A percentile compares a stretch with the other conserved stretches of the same genome.
Evolutionary conservation across 2,888 invertebrate species (phyloP).

Genomic region (Tridacna gigas): DNA sequence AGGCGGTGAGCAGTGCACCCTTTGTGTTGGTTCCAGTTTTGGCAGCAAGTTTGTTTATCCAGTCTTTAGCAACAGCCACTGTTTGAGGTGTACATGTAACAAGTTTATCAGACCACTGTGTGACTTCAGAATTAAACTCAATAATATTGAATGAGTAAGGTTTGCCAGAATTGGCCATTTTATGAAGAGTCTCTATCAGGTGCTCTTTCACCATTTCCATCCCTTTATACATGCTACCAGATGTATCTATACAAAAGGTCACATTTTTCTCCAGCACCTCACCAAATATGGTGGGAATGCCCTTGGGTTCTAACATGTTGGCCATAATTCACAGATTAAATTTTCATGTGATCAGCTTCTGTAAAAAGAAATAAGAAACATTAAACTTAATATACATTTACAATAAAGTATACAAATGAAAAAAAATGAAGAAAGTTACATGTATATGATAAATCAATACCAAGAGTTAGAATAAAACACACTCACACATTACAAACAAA

Average conservation of each 20-base stretch:
- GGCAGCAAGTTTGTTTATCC: constrained; percentile 81
- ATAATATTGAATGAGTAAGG: constrained; percentile 82
- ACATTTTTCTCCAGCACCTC: constrained; percentile 81
- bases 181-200: constrained; percentile 78
- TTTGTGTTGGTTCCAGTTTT: constrained; percentile 84
- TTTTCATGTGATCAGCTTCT: no score
- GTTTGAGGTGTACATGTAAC: constrained; percentile 83
- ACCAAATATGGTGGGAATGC: constrained; percentile 81
- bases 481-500: no score
- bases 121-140: constrained; percentile 83
- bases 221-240: constrained; percentile 83
- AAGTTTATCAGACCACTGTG: constrained; percentile 84
- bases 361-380: no score
- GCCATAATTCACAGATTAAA: constrained; percentile 48
- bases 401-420: no score
- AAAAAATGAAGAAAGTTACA: no score
- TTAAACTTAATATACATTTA: no score
- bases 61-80: constrained; percentile 81
- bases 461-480: no score
- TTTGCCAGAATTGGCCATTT: constrained; percentile 73
- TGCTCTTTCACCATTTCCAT: constrained; percentile 84
- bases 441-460: no score
- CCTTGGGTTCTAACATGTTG: constrained; percentile 56
- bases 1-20: constrained; percentile 82
- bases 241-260: constrained; percentile 84